These are phyloP conservation scores for Phaedon cochleariae DNA, from an alignment of 2,888 invertebrate genomes.

Conservation along the genomic window DNA sequence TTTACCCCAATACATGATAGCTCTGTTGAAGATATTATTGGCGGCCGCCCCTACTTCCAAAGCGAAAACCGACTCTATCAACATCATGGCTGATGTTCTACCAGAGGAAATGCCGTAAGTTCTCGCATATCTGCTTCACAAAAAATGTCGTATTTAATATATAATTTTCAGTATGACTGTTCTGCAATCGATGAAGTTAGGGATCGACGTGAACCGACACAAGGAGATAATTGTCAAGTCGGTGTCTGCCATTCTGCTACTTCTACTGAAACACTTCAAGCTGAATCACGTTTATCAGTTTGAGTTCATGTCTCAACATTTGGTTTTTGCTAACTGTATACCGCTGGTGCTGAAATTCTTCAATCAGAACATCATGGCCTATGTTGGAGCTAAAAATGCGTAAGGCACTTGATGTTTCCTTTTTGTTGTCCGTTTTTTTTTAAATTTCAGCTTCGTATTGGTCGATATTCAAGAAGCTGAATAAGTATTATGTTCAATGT, in stretches of 20 bases:
- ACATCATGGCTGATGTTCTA: slow-evolving; percentile 96
- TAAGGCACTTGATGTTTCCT: slow-evolving; percentile 56
- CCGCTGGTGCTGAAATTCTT: slow-evolving; percentile 98
- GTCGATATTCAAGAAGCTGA: too few relatives aligned
- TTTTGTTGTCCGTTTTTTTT: too few relatives aligned
- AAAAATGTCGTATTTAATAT: slow-evolving; percentile 36
- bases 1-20: slow-evolving; percentile 97
- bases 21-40: slow-evolving; percentile 92
- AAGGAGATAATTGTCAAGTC: slow-evolving; percentile 99
- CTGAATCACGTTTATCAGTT: slow-evolving; percentile 98
- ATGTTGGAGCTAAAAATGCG: slow-evolving; percentile 93
- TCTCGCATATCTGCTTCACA: too few relatives aligned
- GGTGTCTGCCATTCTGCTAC: slow-evolving; percentile 87
- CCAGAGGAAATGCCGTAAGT: slow-evolving; percentile 94
- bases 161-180: slow-evolving; percentile 87
- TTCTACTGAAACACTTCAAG: slow-evolving; percentile 96
- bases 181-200: slow-evolving; percentile 92
- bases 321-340: slow-evolving; percentile 99
- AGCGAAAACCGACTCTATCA: slow-evolving; percentile 96
- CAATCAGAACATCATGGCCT: slow-evolving; percentile 95
- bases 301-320: slow-evolving; percentile 98
- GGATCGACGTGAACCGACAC: slow-evolving; percentile 97
- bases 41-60: slow-evolving; percentile 99
- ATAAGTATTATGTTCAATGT: too few relatives aligned
- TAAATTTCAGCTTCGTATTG: too few relatives aligned